Evolutionary conservation across 2,797 vertebrate species (phyloP), one percentile per base, ranked within the genome.

Genomic region (Enteromius treurensis): DNA sequence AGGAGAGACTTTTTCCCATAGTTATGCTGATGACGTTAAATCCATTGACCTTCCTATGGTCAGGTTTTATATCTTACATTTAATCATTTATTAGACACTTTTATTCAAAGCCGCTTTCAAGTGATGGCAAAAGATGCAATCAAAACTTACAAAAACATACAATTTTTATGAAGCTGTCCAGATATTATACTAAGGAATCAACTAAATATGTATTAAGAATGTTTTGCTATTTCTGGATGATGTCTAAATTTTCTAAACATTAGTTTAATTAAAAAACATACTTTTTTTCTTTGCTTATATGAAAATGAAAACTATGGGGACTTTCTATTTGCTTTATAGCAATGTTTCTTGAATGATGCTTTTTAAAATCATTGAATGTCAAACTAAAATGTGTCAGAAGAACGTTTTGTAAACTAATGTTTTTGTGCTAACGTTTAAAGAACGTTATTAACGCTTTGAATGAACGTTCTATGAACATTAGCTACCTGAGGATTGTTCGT

Each of bases 1-100:
- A 34, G 65, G 55, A 49, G 37, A 68, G 7, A 55, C 76, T 42
- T 29, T 84, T 78, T 86, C 69, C 69, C 77, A 87, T 81, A 73
- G 45, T 69, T 42, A 49, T 64, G 79, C 81, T 79, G 71, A 74
- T 34, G 21, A 26, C 42, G 71, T 80, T 67, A 40, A 80, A 21
- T 45, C 17, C 37, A 7, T 67, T 86, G 85, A 83, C 82, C 78
- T 83, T 88, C 42, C 14, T 19, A 32, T 23, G 34, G 32, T 40
- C 26, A 40, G 65, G 76, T 71, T 53, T 81, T 21, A 2, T 32
- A 40, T n/a, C 21, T 55, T 23, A 23, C n/a, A 4, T 23, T 58
- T 58, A 23, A 58, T 23, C 3, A 23, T 23, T 58, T 58, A 23
- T n/a, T 3, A 55, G 8, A 55, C 8, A 55, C 51, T 11, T 10